A percentile compares a stretch with the other conserved stretches of the same genome.
These are phyloP conservation scores for Hedychridium roseum DNA, from an alignment of 2,888 invertebrate species.

Conservation along the genomic window DNA sequence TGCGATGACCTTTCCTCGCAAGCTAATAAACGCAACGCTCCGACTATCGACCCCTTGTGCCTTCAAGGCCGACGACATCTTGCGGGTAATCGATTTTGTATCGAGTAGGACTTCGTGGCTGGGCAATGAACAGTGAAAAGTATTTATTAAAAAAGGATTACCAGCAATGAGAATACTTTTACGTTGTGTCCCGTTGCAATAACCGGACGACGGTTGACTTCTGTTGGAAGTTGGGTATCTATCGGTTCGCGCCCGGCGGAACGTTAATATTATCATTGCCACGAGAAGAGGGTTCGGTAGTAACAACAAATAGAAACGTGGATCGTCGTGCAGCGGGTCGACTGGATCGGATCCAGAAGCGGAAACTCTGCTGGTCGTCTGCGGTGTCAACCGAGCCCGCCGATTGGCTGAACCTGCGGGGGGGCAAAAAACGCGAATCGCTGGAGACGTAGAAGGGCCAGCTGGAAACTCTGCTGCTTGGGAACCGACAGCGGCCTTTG, in stretches of 20 bases:
- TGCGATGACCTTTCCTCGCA: conserved; percentile 53
- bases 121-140: conserved; percentile 7
- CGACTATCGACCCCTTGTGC: no score
- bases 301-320: conserved; percentile 33
- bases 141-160: no score
- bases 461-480: conserved; percentile 43
- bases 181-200: no score
- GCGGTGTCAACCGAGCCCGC: conserved; percentile 22
- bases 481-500: conserved; percentile 53
- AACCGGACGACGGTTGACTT: no score
- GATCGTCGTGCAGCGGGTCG: conserved; percentile 25
- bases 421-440: conserved; percentile 36
- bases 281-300: conserved; percentile 8
- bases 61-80: no score
- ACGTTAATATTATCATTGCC: conserved; percentile 34
- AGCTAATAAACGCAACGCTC: conserved; percentile 30
- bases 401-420: conserved; percentile 23
- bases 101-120: no score
- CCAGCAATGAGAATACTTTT: no score
- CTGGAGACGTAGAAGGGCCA: conserved; percentile 24
- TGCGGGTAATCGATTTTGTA: no score
- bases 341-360: conserved; percentile 45
- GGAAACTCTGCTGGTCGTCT: conserved; percentile 42
- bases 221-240: conserved; percentile 15
- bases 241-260: conserved; percentile 22